phyloP scores from a whole-genome alignment of 2,888 invertebrate species.

The Athetis lepigone region DNA sequence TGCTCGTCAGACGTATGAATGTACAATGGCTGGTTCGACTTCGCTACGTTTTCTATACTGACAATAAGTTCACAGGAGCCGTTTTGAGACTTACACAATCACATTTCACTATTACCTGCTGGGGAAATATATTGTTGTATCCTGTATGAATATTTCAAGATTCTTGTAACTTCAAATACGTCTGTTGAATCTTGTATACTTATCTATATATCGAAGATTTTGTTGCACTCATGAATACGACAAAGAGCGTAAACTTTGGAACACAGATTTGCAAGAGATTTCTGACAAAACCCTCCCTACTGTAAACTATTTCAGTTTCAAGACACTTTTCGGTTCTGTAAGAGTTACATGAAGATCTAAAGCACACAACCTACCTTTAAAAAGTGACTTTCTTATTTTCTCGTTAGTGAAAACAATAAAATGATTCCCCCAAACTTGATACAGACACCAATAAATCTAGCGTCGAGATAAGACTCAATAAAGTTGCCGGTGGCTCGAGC shows the following conservation, averaged over 20 bases:
- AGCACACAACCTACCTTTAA: slow-evolving; percentile 36
- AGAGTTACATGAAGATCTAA: slow-evolving; percentile 28
- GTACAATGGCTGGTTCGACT: slow-evolving; percentile 76
- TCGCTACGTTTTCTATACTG: slow-evolving; percentile 64
- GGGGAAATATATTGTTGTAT: slow-evolving; percentile 43
- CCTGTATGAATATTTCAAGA: slow-evolving; percentile 42
- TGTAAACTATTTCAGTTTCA: slow-evolving; percentile 55
- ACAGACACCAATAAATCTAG: slow-evolving; percentile 83
- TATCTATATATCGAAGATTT: slow-evolving; percentile 22
- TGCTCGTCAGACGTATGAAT: slow-evolving; percentile 82
- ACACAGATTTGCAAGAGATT: slow-evolving; percentile 41
- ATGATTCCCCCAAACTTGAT: slow-evolving; percentile 78
- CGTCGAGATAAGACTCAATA: slow-evolving; percentile 85
- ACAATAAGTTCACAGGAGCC: slow-evolving; percentile 69
- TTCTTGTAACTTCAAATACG: slow-evolving; percentile 16
- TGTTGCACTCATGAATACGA: slow-evolving; percentile 4
- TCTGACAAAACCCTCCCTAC: slow-evolving; percentile 35
- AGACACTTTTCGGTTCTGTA: slow-evolving; percentile 42
- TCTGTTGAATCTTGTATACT: slow-evolving; percentile 16
- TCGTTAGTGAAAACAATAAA: slow-evolving; percentile 76
- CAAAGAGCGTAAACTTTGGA: slow-evolving; percentile 32
- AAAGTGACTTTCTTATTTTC: slow-evolving; percentile 59
- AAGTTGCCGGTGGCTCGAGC: slow-evolving; percentile 81
- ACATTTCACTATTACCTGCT: slow-evolving; percentile 56
- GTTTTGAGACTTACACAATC: slow-evolving; percentile 65